Base-by-base conservation (phyloP, 2,113 vertebrate genomes). In the Serinus canaria region DNA sequence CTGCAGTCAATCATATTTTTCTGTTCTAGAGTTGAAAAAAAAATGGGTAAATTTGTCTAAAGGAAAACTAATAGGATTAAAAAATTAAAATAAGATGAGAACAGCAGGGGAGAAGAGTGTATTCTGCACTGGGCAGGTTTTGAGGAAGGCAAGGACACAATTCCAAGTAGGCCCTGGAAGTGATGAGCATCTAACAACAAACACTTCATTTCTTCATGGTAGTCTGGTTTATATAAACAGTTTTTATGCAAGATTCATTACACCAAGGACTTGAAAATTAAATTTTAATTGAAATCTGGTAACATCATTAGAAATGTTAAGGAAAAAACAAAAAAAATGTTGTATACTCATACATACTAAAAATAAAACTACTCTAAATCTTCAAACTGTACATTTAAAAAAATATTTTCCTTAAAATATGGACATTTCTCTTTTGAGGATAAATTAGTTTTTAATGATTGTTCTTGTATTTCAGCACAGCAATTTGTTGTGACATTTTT, bases 281-380 rank as follows among this genome's bases (percentile, higher is more conserved):
- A 96, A 83, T 81, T 95, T 95, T 96, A 95, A 96, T 86, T 97
- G 52, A 96, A 94, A 47, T 72, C 69, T 95, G 19, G 13, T 87
- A 63, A 37, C 50, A 44, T 37, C 35, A n/a, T 89, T 67, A 75
- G 28, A 68, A 89, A 77, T 25, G 5, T 68, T 10, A 77, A 94
- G 50, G 19, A 20, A 18, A 39, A 82, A 52, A 87, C 78, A 35
- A 17, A 4, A 30, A 53, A 39, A 39, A 39, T 9, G 70, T 66
- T 37, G 43, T 19, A 44, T 35, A 12, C 31, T 69, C n/a, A 30
- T 10, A 30, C 3, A 43, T 13, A 39, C 4, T 44, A 87, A 95
- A 90, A 93, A 7, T n/a, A 80, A 92, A 95, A 60, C 15, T 60
- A 55, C 17, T 59, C 58, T 10, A 13, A 33, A 21, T 60, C 13